Percentiles rank a stretch among this genome's conserved stretches.
These are phyloP conservation scores for Phrixothrix hirtus DNA, from an alignment of 2,888 invertebrate genomes.

Conservation along the genomic window DNA sequence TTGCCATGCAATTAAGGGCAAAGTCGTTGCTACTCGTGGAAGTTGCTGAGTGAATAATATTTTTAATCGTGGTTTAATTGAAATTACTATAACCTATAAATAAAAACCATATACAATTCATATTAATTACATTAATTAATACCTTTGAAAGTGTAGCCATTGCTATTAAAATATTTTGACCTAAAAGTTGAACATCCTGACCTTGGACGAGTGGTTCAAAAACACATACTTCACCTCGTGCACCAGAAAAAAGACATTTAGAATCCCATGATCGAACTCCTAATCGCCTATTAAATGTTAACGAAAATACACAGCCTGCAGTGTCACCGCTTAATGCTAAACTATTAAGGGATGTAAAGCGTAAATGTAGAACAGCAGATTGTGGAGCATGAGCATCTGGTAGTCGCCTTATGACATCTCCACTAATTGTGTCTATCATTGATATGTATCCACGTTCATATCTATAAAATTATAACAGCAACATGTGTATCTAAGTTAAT, in stretches of 20 bases:
- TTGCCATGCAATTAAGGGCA: constrained; percentile 94
- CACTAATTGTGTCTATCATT: constrained; percentile 85
- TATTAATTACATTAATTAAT: too few relatives aligned
- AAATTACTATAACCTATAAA: constrained; percentile 73
- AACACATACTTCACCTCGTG: constrained; percentile 89
- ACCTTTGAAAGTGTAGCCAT: constrained; percentile 93
- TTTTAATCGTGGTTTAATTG: constrained; percentile 74
- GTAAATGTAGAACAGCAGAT: constrained; percentile 76
- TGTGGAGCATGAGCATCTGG: constrained; percentile 83
- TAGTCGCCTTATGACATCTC: constrained; percentile 73
- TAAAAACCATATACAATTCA: too few relatives aligned
- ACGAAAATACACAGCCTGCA: constrained; percentile 91
- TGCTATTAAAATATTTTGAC: constrained; percentile 80
- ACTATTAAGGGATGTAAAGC: constrained; percentile 56
- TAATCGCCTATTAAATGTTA: constrained; percentile 85
- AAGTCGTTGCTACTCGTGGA: constrained; percentile 70
- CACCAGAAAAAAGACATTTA: constrained; percentile 94
- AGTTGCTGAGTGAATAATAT: constrained; percentile 79
- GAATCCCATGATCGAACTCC: constrained; percentile 88
- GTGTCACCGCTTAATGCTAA: constrained; percentile 80
- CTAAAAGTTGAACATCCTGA: constrained; percentile 65
- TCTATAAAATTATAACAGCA: constrained; percentile 50
- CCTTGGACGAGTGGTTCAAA: constrained; percentile 67
- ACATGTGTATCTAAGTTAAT: neutral
- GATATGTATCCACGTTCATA: constrained; percentile 81